phyloP scores from a whole-genome alignment of 2,888 invertebrate genomes.

The Rhorus exstirpatorius region DNA sequence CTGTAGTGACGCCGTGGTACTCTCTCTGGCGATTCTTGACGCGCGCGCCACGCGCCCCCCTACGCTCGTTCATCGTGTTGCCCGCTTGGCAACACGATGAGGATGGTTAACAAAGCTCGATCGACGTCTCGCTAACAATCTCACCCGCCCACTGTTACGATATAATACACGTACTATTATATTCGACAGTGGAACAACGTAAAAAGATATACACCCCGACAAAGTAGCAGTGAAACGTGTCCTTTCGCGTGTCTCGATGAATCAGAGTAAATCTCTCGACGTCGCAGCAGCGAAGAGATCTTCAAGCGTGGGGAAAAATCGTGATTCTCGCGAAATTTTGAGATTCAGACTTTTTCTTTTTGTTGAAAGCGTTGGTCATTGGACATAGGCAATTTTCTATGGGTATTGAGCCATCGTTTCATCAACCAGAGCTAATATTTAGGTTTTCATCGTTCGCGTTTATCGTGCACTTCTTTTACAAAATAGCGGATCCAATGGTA shows the following conservation, averaged over 20 bases:
- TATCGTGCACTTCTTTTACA: no score
- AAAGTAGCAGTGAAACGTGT: slow-evolving; percentile 50
- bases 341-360: no score
- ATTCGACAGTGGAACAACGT: slow-evolving; percentile 47
- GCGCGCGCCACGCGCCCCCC: slow-evolving; percentile 61
- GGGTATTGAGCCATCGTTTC: no score
- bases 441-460: no score
- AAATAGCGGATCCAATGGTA: no score
- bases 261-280: slow-evolving; percentile 4
- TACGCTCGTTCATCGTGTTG: slow-evolving; percentile 56
- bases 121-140: slow-evolving; percentile 83
- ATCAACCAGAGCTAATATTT: no score
- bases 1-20: slow-evolving; percentile 72
- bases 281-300: slow-evolving; percentile 3
- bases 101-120: slow-evolving; percentile 80
- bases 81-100: slow-evolving; percentile 35
- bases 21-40: slow-evolving; percentile 73
- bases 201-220: slow-evolving; percentile 49
- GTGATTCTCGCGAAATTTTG: no score
- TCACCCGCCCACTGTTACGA: slow-evolving; percentile 73
- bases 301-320: not conserved
- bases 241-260: slow-evolving; percentile 42
- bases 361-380: no score
- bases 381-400: no score
- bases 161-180: slow-evolving; percentile 51